Evolutionary conservation across 2,797 vertebrate species (phyloP).

Genomic region (Synanceia verrucosa): DNA sequence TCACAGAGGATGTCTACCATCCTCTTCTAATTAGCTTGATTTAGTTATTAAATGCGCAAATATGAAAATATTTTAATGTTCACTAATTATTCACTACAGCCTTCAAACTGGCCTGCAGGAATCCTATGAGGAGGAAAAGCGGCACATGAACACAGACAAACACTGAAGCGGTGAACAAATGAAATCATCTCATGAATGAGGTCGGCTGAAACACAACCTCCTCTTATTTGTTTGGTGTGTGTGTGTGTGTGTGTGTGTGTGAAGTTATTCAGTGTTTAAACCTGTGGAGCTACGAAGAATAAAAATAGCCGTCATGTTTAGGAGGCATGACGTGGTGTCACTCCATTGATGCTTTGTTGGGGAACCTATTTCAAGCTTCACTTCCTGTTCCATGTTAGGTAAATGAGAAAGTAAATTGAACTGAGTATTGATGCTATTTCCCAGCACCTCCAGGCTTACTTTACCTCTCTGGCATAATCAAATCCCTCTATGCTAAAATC

Average conservation of each 20-base stretch:
- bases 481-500: constrained; percentile 35
- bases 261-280: constrained; percentile 29
- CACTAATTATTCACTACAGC: constrained; percentile 62
- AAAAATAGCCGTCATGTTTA: constrained; percentile 52
- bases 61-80: constrained; percentile 79
- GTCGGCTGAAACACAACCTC: constrained; percentile 22
- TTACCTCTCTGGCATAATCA: constrained; percentile 18
- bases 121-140: constrained; percentile 60
- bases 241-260: background rate
- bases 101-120: constrained; percentile 55
- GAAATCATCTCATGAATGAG: constrained; percentile 35
- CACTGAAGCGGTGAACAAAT: constrained; percentile 38
- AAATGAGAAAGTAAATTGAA: constrained; percentile 74
- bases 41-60: background rate
- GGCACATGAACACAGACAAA: constrained; percentile 28
- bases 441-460: constrained; percentile 22
- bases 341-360: constrained; percentile 48
- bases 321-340: constrained; percentile 50
- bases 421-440: constrained; percentile 47
- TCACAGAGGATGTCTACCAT: background rate
- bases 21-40: background rate
- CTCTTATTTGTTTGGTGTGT: constrained; percentile 11
- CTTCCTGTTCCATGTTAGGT: constrained; percentile 67
- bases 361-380: constrained; percentile 78
- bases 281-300: constrained; percentile 35